Base-by-base conservation (phyloP, 2,888 invertebrate genomes). In the Notodonta dromedarius region DNA sequence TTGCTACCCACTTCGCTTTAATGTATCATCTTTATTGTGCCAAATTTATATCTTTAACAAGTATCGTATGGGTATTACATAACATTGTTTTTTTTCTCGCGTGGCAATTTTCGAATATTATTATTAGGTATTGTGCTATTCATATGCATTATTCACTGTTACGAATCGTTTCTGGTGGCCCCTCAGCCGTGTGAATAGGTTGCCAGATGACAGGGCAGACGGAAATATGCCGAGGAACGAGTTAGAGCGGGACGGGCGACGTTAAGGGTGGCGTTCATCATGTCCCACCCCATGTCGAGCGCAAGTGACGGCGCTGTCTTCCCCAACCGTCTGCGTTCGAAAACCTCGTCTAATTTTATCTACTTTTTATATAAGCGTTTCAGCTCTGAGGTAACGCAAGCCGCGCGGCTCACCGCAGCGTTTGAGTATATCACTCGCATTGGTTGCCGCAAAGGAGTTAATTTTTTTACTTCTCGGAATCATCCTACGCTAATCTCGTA, bases 141-240 rank as follows among this genome's bases (percentile, higher is more conserved):
- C 83, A 85, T 85, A 90, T 88, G 89, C 86, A 90, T 89, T 91
- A 90, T 89, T 89, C 90, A 89, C 87, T 89, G 91, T 91, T 89
- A 87, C 90, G 89, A 91, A 88, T 91, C 87, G 90, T 84, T 87
- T 85, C 87, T 90, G 88, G 90, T 89, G 78, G 83, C 87, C 90
- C 90, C 88, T 87, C 63, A 71, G 65, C 63, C 77, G 80, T 86
- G 84, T 87, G 88, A 88, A 85, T 84, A 85, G 84, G 79, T 79
- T 80, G 90, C 89, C 92, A 91, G 89, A 91, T 91, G 91, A 91
- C 89, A 85, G 78, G 69, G 61, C 56, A 64, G 85, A 84, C 65
- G 66, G 85, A 57, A 64, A 60, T 73, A 86, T 70, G 63, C 66
- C 48, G 42, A 60, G 64, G 57, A 39, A 65, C 56, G 80, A 46